Evolutionary conservation across 64 coral and sea anemone species (phyloP), one percentile per base, ranked within the genome.

Genomic region (Pocillopora damicornis): DNA sequence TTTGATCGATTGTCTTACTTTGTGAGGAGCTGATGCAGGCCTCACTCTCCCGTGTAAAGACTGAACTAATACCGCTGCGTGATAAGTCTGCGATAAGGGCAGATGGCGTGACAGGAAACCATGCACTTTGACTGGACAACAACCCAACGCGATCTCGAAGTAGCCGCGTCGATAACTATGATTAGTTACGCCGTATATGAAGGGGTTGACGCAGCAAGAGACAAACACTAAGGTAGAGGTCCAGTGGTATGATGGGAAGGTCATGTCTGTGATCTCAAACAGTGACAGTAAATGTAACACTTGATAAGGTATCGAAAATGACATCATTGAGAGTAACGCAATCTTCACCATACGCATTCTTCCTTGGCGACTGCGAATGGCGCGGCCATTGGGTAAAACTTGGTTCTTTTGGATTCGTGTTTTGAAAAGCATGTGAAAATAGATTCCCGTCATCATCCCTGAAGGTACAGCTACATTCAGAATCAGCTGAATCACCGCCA

Each of bases 101-200:
- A 85, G 14, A 25, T 85, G 81, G 18, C 81, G 81, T 72, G 81
- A 85, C 42, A 85, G 58, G 17, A 85, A 85, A 71, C 81, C 81
- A 18, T 85, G 81, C 38, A 85, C 81, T 72, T 85, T 85, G 18
- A 85, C 81, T 1, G 90, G 90, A 59, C 90, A 92, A 30, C 84
- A 87, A 9, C 90, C 76, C 4, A 92, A 57, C 14, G 86, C 76
- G 73, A 92, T 80, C 26, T 92, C 90, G 22, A 77, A 92, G 81
- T 92, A 92, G 34, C 90, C 83, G 42, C 86, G 84, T 13, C 83
- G 82, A 35, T 79, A 92, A 18, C 83, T 87, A 25, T 80, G 63
- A 63, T 81, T 92, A 5, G 90, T 92, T 18, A 92, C 77, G 16
- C 90, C 90, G 17, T 92, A 92, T 71, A 92, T 87, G 14, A 71